A percentile compares a stretch with the other conserved stretches of the same genome.
Evolutionary conservation across 2,797 vertebrate genomes (phyloP).

Genomic region (Amphiprion clarkii): DNA sequence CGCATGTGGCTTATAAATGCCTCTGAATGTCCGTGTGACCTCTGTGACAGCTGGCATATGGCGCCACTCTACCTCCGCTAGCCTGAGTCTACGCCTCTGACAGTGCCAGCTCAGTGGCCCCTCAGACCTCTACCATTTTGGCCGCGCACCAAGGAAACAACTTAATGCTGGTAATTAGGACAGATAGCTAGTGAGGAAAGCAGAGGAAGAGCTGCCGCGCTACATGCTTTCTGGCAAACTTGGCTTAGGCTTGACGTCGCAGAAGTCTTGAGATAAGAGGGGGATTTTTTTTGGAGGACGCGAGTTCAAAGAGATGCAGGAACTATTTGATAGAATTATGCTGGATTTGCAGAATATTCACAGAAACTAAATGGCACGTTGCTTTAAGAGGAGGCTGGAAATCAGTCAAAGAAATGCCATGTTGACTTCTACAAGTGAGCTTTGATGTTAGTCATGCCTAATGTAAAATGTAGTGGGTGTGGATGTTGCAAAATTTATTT

Average conservation of each 20-base stretch:
- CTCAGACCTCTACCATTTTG: conserved; percentile 69
- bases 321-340: conserved; percentile 31
- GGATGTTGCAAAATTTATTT: conserved; percentile 58
- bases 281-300: conserved; percentile 10
- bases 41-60: conserved; percentile 77
- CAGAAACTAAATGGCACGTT: conserved; percentile 35
- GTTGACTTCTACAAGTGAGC: conserved; percentile 36
- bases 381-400: conserved; percentile 44
- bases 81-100: conserved; percentile 54
- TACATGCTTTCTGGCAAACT: conserved; percentile 53
- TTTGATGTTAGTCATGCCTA: conserved; percentile 48
- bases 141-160: conserved; percentile 67
- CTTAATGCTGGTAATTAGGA: conserved; percentile 72
- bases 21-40: conserved; percentile 53
- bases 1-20: conserved; percentile 9
- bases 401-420: conserved; percentile 40
- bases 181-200: conserved; percentile 46
- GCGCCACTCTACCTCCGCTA: conserved; percentile 59
- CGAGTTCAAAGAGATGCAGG: conserved; percentile 3
- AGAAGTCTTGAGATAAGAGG: conserved; percentile 32
- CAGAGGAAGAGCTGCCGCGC: conserved; percentile 25
- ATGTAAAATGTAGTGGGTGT: conserved; percentile 50
- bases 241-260: conserved; percentile 21
- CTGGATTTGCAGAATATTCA: conserved; percentile 35
- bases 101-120: conserved; percentile 62